phyloP scores from a whole-genome alignment of 2,797 vertebrate species.

The Hylomyscus alleni region DNA sequence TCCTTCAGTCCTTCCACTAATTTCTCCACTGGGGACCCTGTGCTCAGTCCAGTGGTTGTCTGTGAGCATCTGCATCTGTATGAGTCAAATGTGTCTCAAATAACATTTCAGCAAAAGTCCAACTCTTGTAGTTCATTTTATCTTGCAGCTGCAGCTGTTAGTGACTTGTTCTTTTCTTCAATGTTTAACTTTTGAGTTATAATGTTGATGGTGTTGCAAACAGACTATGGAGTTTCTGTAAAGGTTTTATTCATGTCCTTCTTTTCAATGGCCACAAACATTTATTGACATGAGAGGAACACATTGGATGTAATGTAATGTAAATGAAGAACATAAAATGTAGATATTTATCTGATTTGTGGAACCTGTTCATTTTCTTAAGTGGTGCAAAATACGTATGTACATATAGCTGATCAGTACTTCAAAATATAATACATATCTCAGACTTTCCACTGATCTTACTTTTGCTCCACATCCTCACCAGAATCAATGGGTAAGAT shows the following conservation, averaged over 20 bases:
- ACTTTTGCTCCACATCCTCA: not conserved
- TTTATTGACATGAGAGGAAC: not conserved
- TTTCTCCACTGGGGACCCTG: too few species aligned
- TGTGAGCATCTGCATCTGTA: too few species aligned
- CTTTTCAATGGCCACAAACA: not conserved
- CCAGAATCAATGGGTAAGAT: not conserved
- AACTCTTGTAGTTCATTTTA: not conserved
- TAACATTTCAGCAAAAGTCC: not conserved
- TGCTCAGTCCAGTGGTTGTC: too few species aligned
- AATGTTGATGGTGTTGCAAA: not conserved
- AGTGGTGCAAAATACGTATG: not conserved
- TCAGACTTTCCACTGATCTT: not conserved
- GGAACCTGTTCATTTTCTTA: not conserved
- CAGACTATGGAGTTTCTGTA: accelerated
- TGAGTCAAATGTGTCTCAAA: not conserved
- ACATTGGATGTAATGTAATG: not conserved
- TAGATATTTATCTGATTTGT: not conserved
- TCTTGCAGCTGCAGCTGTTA: not conserved
- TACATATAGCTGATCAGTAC: not conserved
- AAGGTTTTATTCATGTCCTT: not conserved
- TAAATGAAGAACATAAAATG: not conserved
- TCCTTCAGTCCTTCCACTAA: too few species aligned
- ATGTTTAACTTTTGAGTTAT: not conserved
- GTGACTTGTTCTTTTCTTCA: not conserved
- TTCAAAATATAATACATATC: not conserved